phyloP scores from a whole-genome alignment of 2,797 vertebrate genomes.

The Cryptoprocta ferox region DNA sequence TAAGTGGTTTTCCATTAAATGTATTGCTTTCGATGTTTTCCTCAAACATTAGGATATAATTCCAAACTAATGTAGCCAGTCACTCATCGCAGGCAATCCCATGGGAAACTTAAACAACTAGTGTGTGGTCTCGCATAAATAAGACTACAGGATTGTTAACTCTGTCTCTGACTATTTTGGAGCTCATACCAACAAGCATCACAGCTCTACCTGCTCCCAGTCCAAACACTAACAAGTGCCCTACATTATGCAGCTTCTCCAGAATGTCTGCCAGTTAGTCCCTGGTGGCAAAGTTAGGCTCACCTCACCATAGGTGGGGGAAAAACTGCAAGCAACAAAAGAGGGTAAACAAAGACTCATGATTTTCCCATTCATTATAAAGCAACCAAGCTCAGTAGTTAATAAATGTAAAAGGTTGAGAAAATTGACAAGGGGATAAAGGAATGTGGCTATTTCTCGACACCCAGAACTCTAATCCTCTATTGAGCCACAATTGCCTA shows the following conservation, averaged over 20 bases:
- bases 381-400: not conserved
- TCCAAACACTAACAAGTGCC: not conserved
- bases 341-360: not conserved
- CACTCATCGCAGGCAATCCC: not conserved
- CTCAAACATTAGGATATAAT: not conserved
- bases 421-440: constrained; percentile 5
- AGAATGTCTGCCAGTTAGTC: not conserved
- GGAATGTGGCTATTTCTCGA: not conserved
- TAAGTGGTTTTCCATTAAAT: not conserved
- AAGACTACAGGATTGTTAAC: not conserved
- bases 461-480: not conserved
- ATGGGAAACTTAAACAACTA: not conserved
- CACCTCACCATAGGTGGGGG: not conserved
- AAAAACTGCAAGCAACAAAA: not conserved
- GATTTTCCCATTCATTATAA: not conserved
- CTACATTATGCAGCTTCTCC: not conserved
- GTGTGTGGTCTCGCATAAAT: not conserved
- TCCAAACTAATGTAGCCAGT: not conserved
- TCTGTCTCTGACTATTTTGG: not conserved
- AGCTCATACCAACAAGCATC: not conserved
- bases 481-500: not conserved
- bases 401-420: constrained; percentile 14
- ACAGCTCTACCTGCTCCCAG: not conserved
- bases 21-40: not conserved
- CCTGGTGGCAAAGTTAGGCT: not conserved